A percentile compares a stretch with the other conserved stretches of the same genome.
Evolutionary conservation across 1,140 invertebrate species (phyloP).

Genomic region (Leptinotarsa texana): DNA sequence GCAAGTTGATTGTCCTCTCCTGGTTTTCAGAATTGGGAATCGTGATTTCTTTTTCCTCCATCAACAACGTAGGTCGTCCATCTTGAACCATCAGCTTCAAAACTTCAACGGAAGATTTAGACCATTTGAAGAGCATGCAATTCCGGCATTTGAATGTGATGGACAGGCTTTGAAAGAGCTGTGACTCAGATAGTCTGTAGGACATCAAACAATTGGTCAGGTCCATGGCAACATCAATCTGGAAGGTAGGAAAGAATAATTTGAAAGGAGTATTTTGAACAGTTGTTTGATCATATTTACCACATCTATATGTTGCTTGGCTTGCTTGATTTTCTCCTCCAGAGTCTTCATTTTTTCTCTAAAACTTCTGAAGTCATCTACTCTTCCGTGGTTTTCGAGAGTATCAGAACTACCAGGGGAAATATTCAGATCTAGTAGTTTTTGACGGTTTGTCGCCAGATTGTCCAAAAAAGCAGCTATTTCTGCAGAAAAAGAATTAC

Average conservation of each 20-base stretch:
- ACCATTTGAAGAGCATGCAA: slow-evolving; percentile 39
- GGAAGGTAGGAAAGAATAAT: slow-evolving; percentile 17
- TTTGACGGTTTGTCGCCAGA: not conserved
- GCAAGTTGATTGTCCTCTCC: slow-evolving; percentile 31
- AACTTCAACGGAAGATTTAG: slow-evolving; percentile 10
- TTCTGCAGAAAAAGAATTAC: not conserved
- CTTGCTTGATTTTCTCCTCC: slow-evolving; percentile 71
- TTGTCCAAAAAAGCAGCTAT: not conserved
- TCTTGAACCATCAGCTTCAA: slow-evolving; percentile 29
- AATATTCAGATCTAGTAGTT: slow-evolving; percentile 7
- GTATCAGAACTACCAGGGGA: not conserved
- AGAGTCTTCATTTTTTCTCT: slow-evolving; percentile 22
- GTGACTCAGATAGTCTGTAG: slow-evolving; percentile 61
- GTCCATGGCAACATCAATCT: slow-evolving; percentile 45
- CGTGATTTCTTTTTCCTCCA: slow-evolving; percentile 13
- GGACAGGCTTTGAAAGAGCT: slow-evolving; percentile 36
- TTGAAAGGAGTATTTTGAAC: too few relatives aligned
- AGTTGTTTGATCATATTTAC: slow-evolving; percentile 59
- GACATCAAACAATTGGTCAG: slow-evolving; percentile 73
- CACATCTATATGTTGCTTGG: slow-evolving; percentile 78
- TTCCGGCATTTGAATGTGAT: slow-evolving; percentile 42
- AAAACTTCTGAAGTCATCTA: slow-evolving; percentile 17
- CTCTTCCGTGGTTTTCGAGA: not conserved
- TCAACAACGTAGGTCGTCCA: slow-evolving; percentile 16
- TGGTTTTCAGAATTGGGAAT: slow-evolving; percentile 29